A percentile compares a stretch with the other conserved stretches of the same genome.
phyloP scores from a whole-genome alignment of 92 coral and sea anemone species.

The Ricordea florida region DNA sequence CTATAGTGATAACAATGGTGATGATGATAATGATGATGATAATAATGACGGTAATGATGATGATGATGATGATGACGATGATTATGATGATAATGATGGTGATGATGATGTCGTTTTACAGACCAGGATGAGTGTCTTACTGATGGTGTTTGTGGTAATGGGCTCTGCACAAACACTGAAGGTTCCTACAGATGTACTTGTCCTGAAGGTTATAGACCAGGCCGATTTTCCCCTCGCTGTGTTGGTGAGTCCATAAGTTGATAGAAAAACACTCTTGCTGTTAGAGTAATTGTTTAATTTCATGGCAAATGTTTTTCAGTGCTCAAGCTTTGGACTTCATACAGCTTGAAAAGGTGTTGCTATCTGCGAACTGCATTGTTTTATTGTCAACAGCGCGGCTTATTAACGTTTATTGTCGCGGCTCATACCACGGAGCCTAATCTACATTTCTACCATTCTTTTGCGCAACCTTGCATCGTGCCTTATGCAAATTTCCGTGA shows the following conservation, averaged over 20 bases:
- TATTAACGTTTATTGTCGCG: no score
- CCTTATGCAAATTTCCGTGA: no score
- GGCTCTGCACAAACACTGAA: constrained; percentile 82
- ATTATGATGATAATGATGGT: not conserved
- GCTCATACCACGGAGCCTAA: not conserved
- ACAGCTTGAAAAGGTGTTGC: no score
- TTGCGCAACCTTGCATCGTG: no score
- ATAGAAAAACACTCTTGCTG: no score
- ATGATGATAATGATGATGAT: not conserved
- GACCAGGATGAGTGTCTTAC: constrained; percentile 87
- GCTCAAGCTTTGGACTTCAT: no score
- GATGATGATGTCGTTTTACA: not conserved
- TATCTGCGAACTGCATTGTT: no score
- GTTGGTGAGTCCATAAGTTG: constrained; percentile 73
- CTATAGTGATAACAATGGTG: not conserved
- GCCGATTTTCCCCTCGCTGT: constrained; percentile 80
- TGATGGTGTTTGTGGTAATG: constrained; percentile 81
- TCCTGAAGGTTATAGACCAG: constrained; percentile 74
- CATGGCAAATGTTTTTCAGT: no score
- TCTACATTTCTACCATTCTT: not conserved
- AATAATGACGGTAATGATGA: constrained; percentile 6
- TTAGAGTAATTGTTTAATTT: no score
- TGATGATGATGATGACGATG: not conserved
- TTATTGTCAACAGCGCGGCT: no score
- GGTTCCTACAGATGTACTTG: constrained; percentile 89